phyloP scores from a whole-genome alignment of 2,113 vertebrate species.

The Tragulus kanchil region DNA sequence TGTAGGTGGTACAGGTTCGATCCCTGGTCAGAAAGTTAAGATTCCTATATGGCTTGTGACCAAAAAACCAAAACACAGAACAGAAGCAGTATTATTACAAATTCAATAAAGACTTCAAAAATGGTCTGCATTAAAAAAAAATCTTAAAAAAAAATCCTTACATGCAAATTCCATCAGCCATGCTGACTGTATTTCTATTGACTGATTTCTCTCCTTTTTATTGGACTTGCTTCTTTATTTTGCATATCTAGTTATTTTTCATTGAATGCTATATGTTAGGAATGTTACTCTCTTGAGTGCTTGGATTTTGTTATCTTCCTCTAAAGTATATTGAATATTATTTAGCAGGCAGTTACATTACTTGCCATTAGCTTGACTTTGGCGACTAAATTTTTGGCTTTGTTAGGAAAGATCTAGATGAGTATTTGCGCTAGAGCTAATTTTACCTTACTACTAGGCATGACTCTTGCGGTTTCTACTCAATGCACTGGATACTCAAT shows the following conservation, averaged over 20 bases:
- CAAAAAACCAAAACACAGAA: not conserved
- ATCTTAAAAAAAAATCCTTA: not conserved
- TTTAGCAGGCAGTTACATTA: not conserved
- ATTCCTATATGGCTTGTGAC: not conserved
- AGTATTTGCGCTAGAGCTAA: not conserved
- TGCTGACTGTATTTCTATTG: not conserved
- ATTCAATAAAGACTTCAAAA: not conserved
- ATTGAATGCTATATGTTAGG: not conserved
- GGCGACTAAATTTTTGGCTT: not conserved
- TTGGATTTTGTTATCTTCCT: not conserved
- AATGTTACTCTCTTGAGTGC: not conserved
- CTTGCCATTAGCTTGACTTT: not conserved
- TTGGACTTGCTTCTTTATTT: not conserved
- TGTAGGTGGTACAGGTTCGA: not conserved
- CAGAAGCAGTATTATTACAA: not conserved
- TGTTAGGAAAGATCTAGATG: not conserved
- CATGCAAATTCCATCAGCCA: not conserved
- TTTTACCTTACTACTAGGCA: not conserved
- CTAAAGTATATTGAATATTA: not conserved
- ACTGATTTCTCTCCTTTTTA: not conserved
- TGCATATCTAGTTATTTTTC: not conserved
- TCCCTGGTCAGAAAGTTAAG: not conserved
- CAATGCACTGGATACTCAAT: not conserved
- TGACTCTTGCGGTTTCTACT: not conserved
- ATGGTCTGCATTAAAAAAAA: not conserved